A percentile compares a stretch with the other conserved stretches of the same genome.
phyloP scores from a whole-genome alignment of 1,140 invertebrate species.

The Euura saliciscinereae region DNA sequence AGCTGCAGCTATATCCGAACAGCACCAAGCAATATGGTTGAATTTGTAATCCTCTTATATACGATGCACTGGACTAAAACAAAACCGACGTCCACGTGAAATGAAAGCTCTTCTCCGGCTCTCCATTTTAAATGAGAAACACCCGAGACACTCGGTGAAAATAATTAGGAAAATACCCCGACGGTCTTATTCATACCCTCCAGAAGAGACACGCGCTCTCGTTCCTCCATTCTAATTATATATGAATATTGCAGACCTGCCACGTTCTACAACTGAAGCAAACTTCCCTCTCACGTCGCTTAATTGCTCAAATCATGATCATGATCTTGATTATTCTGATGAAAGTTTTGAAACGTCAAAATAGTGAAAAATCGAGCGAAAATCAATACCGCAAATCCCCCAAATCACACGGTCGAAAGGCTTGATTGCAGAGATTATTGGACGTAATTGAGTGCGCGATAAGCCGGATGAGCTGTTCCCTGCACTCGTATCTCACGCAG shows the following conservation, averaged over 20 bases:
- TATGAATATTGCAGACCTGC: slow-evolving; percentile 31
- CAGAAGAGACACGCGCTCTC: slow-evolving; percentile 12
- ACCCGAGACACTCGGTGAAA: slow-evolving; percentile 22
- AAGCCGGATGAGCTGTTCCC: not conserved
- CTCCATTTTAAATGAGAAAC: slow-evolving; percentile 10
- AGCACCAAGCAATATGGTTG: not conserved
- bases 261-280: slow-evolving; percentile 13
- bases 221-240: slow-evolving; percentile 27
- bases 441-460: not conserved
- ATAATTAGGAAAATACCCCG: slow-evolving; percentile 33
- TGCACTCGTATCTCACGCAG: not conserved
- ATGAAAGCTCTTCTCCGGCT: not conserved
- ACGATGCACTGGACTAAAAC: not conserved
- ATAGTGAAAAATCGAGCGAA: not conserved
- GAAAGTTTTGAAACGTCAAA: not conserved
- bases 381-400: not conserved
- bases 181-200: slow-evolving; percentile 5
- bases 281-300: not conserved
- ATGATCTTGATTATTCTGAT: not conserved
- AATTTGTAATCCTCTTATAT: slow-evolving; percentile 10
- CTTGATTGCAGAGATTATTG: slow-evolving; percentile 5
- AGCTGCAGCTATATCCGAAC: not conserved
- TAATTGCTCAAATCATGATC: not conserved
- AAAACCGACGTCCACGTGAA: not conserved
- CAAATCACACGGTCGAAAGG: not conserved